Evolutionary conservation across 1,140 invertebrate genomes (phyloP).

Genomic region (Drosophila grimshawi): DNA sequence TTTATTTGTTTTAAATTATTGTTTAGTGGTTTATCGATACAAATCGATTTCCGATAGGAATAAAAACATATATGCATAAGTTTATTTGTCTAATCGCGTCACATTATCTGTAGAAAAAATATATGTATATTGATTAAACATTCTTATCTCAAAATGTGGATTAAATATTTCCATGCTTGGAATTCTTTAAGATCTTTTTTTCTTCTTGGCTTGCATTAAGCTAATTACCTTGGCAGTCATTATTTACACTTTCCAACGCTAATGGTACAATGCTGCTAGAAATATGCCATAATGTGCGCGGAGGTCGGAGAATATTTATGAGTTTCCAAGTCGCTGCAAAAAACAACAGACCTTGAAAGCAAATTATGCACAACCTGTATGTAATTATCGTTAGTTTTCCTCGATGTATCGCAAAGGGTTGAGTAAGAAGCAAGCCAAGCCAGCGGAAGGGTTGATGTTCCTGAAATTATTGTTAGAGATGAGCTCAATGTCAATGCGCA

Average conservation of each 20-base stretch:
- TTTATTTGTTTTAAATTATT: too few species aligned
- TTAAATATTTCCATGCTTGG: neutral
- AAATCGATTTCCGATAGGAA: too few species aligned
- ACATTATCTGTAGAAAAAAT: too few species aligned
- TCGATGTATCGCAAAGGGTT: slow-evolving; percentile 62
- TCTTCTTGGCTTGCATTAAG: slow-evolving; percentile 8
- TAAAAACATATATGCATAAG: too few species aligned
- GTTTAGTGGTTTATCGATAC: too few species aligned
- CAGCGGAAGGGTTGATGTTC: slow-evolving; percentile 22
- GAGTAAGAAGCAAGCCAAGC: slow-evolving; percentile 18
- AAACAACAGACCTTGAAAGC: slow-evolving; percentile 73
- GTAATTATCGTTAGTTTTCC: slow-evolving; percentile 78
- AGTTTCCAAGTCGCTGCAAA: slow-evolving; percentile 62
- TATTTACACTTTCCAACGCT: slow-evolving; percentile 69
- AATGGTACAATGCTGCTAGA: slow-evolving; percentile 64
- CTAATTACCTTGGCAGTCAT: slow-evolving; percentile 51
- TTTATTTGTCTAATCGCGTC: too few species aligned
- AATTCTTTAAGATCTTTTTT: neutral
- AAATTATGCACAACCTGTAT: slow-evolving; percentile 77
- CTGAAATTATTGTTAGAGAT: slow-evolving; percentile 33
- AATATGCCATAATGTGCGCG: slow-evolving; percentile 41
- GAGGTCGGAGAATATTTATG: slow-evolving; percentile 47
- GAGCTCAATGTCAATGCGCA: slow-evolving; percentile 57
- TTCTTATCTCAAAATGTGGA: neutral
- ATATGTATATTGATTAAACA: neutral